Conservation (phyloP, 2,113 vertebrate genomes). For the human region DNA sequence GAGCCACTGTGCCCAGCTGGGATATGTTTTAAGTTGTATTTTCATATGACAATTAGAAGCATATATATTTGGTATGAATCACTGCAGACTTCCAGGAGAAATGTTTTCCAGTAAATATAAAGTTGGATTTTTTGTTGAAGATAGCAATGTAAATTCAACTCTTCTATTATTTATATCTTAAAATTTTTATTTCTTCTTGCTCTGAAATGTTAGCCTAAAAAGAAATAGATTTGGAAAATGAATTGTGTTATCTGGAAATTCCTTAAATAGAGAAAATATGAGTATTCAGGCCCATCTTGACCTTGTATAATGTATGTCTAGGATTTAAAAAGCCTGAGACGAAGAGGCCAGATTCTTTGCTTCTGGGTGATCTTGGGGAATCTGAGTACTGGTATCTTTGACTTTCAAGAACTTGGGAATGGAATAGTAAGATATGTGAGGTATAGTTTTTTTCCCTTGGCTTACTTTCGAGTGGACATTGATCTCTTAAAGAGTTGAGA, state of each 20-base stretch:
- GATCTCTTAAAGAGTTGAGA: not conserved
- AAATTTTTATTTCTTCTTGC: constrained; percentile 23
- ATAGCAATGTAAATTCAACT: not conserved
- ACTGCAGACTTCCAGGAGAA: not conserved
- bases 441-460: not conserved
- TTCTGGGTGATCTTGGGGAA: not conserved
- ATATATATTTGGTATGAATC: not conserved
- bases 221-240: not conserved
- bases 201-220: constrained; percentile 14
- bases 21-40: not conserved
- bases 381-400: not conserved
- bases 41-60: not conserved
- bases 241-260: constrained; percentile 13
- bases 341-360: not conserved
- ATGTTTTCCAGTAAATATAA: not conserved
- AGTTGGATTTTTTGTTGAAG: not conserved
- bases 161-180: not conserved
- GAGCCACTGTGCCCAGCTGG: no score
- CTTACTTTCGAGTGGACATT: not conserved
- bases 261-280: not conserved
- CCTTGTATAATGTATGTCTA: not conserved
- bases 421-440: not conserved
- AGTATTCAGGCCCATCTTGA: not conserved
- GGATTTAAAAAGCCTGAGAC: not conserved
- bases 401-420: not conserved